These are phyloP conservation scores for Zaprionus tsacasi DNA, from an alignment of 1,140 invertebrate species.

Conservation along the genomic window DNA sequence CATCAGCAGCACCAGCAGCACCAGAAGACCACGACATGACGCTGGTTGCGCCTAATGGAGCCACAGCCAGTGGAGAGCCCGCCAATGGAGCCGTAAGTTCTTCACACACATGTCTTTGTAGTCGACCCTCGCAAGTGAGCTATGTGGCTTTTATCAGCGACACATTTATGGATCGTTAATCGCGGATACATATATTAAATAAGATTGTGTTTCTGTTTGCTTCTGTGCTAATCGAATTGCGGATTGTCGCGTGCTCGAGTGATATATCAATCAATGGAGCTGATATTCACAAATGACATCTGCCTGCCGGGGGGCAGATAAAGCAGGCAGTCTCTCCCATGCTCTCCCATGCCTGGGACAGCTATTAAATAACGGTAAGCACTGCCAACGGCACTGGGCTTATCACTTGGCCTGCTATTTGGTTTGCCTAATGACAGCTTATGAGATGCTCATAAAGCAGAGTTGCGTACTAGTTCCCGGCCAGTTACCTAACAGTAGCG, in stretches of 20 bases:
- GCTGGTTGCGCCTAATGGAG: constrained; percentile 56
- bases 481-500: constrained; percentile 12
- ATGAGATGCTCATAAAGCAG: constrained; percentile 15
- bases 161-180: constrained; percentile 28
- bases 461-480: constrained; percentile 6
- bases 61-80: constrained; percentile 30
- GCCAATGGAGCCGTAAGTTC: constrained; percentile 62
- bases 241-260: not conserved
- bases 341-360: not conserved
- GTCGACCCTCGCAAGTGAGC: constrained; percentile 20
- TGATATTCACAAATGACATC: constrained; percentile 3
- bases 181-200: constrained; percentile 6
- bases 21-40: constrained; percentile 52
- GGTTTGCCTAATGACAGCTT: constrained; percentile 24
- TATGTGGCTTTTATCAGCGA: constrained; percentile 30
- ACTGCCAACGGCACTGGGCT: constrained; percentile 16
- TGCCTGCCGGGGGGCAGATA: not conserved
- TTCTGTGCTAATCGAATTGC: not conserved
- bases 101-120: not conserved
- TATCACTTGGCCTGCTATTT: constrained; percentile 25
- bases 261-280: constrained; percentile 10
- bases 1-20: not conserved
- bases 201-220: constrained; percentile 5
- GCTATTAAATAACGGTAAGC: constrained; percentile 4
- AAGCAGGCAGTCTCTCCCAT: not conserved